Conservation (phyloP, 2,113 vertebrate species). For the Fukomys damarensis region DNA sequence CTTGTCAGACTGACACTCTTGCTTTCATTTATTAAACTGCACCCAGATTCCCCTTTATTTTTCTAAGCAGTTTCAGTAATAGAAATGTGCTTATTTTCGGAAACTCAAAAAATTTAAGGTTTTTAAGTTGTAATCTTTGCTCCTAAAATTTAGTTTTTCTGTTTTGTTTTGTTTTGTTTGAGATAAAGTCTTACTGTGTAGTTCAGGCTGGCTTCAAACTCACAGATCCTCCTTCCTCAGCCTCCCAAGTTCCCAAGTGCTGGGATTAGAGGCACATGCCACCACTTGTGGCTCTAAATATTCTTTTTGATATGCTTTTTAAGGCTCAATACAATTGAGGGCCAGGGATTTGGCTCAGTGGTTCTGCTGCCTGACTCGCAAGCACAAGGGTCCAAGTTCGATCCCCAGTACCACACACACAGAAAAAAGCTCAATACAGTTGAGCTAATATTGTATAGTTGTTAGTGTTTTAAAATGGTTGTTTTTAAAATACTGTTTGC, state of each 20-base stretch:
- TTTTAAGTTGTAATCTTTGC: not conserved
- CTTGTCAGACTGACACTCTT: not conserved
- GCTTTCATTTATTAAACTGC: not conserved
- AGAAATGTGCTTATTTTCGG: not conserved
- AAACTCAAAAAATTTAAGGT: not conserved
- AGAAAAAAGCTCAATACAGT: not conserved
- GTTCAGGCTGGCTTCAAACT: too few species aligned
- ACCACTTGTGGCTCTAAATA: not conserved
- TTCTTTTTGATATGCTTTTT: not conserved
- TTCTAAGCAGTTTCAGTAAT: not conserved
- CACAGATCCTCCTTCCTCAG: too few species aligned
- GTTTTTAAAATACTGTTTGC: not conserved
- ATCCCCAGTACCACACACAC: too few species aligned
- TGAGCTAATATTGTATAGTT: not conserved
- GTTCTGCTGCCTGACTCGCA: too few species aligned
- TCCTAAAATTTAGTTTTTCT: not conserved
- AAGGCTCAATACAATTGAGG: not conserved
- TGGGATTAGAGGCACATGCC: too few species aligned
- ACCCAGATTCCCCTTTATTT: not conserved
- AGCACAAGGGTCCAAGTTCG: too few species aligned
- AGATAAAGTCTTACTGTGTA: too few species aligned
- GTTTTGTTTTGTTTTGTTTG: too few species aligned
- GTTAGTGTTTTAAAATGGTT: not conserved
- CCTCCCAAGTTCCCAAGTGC: too few species aligned
- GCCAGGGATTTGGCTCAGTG: too few species aligned